Percentiles rank a stretch among this genome's conserved stretches.
phyloP scores from a whole-genome alignment of 2,113 vertebrate genomes.

The Catharus fuscescens region DNA sequence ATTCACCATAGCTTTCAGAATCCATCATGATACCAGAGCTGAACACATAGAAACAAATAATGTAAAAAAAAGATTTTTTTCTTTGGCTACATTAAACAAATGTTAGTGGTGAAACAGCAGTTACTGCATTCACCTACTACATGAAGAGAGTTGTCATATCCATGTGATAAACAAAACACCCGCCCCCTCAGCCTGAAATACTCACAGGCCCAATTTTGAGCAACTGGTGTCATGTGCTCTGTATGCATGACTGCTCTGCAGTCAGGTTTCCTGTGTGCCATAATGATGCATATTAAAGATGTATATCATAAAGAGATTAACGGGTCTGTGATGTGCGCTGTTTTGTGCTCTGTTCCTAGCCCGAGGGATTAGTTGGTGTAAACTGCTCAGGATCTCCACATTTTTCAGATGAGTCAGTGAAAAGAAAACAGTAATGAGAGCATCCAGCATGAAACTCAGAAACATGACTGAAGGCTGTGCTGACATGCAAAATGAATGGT shows the following conservation, averaged over 20 bases:
- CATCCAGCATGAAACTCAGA: background rate
- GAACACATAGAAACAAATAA: background rate
- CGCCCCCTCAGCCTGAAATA: constrained; percentile 30
- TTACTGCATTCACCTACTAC: background rate
- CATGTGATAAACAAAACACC: constrained; percentile 48
- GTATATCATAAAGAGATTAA: background rate
- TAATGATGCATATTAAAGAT: constrained; percentile 33
- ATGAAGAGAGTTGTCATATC: constrained; percentile 22
- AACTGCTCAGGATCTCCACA: background rate
- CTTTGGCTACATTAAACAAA: background rate
- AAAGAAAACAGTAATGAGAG: background rate
- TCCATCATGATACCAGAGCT: background rate
- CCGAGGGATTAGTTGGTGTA: background rate
- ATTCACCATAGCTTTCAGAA: background rate
- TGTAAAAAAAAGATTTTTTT: background rate
- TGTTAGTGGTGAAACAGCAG: background rate
- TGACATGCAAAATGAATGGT: background rate
- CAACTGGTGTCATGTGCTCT: background rate
- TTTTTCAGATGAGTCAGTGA: background rate
- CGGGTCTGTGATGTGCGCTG: background rate
- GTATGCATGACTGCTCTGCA: background rate
- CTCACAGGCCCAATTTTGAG: constrained; percentile 28
- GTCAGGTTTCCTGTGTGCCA: background rate
- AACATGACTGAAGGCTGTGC: background rate
- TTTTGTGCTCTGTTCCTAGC: background rate